phyloP scores from a whole-genome alignment of 30 jellyfish, hydroid and myxozoan genomes.

The Pelagia noctiluca region DNA sequence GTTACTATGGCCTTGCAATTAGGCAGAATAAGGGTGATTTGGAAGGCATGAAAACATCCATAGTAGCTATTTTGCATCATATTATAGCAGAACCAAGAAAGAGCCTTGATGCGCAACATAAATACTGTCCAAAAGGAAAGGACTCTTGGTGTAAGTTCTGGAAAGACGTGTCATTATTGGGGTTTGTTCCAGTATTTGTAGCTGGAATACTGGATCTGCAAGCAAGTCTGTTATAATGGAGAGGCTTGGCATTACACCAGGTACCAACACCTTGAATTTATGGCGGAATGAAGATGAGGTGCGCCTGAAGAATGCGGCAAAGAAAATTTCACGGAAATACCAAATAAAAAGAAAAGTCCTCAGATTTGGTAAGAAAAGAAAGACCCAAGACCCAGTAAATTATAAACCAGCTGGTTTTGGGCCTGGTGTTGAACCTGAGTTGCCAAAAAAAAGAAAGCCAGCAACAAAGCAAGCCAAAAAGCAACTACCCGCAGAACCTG shows the following conservation, averaged over 20 bases:
- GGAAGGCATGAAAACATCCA: slow-evolving; percentile 39
- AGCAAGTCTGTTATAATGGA: slow-evolving; percentile 11
- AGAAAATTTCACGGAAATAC: slow-evolving; percentile 12
- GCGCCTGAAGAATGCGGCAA: slow-evolving; percentile 16
- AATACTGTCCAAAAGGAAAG: slow-evolving; percentile 34
- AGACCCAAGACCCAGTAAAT: not conserved
- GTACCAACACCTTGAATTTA: too few species aligned
- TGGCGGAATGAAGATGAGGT: too few species aligned
- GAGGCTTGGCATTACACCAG: too few species aligned
- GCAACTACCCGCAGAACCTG: not conserved
- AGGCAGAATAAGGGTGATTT: slow-evolving; percentile 19
- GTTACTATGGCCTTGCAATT: slow-evolving; percentile 48
- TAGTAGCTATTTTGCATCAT: slow-evolving; percentile 38
- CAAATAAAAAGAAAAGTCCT: slow-evolving; percentile 6
- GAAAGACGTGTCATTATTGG: slow-evolving; percentile 13
- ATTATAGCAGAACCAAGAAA: not conserved
- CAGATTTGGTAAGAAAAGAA: slow-evolving; percentile 1
- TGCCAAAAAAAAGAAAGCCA: slow-evolving; percentile 8
- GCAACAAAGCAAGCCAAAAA: slow-evolving; percentile 2
- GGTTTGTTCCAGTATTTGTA: too few species aligned
- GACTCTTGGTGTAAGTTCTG: slow-evolving; percentile 39
- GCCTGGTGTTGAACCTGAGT: slow-evolving; percentile 10
- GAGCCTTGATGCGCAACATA: slow-evolving; percentile 12
- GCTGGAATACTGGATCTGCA: slow-evolving; percentile 26
- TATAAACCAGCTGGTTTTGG: slow-evolving; percentile 15